These are phyloP conservation scores for Dermatemys mawii DNA, from an alignment of 2,113 vertebrate species.

Conservation along the genomic window DNA sequence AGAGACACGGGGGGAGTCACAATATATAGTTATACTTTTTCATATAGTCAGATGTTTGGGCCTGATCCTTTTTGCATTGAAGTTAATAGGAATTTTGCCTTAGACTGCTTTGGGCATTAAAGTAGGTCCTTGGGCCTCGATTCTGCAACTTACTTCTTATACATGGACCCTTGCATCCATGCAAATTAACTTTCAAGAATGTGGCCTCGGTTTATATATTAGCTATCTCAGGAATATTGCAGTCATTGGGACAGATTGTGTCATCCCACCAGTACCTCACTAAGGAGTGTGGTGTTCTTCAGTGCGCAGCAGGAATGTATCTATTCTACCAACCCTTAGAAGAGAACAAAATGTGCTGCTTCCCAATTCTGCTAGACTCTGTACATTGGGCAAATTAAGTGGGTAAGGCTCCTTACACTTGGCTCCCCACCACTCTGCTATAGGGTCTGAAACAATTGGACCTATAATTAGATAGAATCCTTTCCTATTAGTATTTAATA, in stretches of 20 bases:
- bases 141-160: neutral
- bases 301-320: neutral
- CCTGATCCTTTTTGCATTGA: neutral
- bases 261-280: neutral
- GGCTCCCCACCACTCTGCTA: neutral
- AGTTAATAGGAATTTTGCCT: neutral
- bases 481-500: neutral
- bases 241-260: neutral
- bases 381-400: neutral
- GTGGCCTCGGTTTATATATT: rapidly evolving
- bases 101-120: neutral
- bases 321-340: neutral
- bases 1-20: no score
- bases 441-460: neutral
- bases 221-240: neutral
- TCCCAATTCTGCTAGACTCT: neutral
- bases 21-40: neutral
- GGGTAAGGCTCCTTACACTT: neutral
- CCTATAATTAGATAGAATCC: neutral
- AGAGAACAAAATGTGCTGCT: neutral
- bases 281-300: neutral
- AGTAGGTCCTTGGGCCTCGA: neutral
- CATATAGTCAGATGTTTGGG: neutral
- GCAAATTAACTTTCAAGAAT: neutral
- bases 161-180: neutral